phyloP scores from a whole-genome alignment of 2,113 vertebrate species.

The Bagarius yarrelli region DNA sequence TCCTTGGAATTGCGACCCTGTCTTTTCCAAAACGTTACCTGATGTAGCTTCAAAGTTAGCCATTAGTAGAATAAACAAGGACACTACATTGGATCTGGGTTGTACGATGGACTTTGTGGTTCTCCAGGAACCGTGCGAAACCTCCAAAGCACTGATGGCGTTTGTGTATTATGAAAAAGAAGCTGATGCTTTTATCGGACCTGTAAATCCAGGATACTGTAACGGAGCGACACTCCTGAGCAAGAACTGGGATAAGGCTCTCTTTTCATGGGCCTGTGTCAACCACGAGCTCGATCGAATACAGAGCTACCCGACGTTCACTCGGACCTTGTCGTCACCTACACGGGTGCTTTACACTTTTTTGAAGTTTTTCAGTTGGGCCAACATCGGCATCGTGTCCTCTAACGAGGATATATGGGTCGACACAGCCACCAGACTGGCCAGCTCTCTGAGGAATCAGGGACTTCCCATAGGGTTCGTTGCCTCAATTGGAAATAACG shows the following conservation, averaged over 20 bases:
- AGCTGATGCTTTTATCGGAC: constrained; percentile 80
- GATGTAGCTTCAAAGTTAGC: constrained; percentile 77
- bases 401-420: constrained; percentile 85
- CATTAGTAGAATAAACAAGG: constrained; percentile 75
- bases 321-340: constrained; percentile 76
- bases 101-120: constrained; percentile 77
- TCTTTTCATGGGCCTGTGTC: constrained; percentile 85
- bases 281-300: constrained; percentile 77
- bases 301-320: constrained; percentile 71
- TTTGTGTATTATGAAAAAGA: constrained; percentile 74
- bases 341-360: constrained; percentile 73
- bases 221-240: constrained; percentile 76
- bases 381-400: constrained; percentile 80
- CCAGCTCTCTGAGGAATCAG: constrained; percentile 70
- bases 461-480: constrained; percentile 80
- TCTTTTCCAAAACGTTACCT: constrained; percentile 81
- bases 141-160: constrained; percentile 75
- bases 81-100: constrained; percentile 72
- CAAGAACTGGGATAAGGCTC: constrained; percentile 82
- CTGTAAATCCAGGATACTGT: constrained; percentile 85
- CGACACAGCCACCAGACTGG: constrained; percentile 76
- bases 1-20: constrained; percentile 84
- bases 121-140: constrained; percentile 82
- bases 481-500: constrained; percentile 67
- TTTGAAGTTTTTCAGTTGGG: constrained; percentile 86